Base-by-base conservation (phyloP, 2,113 vertebrate species). In the Myotis davidii region DNA sequence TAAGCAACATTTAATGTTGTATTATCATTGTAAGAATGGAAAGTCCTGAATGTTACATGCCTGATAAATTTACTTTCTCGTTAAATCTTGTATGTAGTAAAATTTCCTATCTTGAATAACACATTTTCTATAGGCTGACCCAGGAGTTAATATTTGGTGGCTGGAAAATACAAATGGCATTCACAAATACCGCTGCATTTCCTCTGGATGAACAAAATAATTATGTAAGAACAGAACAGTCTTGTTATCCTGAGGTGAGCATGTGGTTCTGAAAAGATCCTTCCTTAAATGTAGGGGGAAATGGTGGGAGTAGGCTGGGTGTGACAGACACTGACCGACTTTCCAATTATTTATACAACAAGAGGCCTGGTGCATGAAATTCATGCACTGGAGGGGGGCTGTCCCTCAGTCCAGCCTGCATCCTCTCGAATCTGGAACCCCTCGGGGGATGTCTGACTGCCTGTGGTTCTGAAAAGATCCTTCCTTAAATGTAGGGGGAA, bases 11-110 rank as follows among this genome's bases (percentile, higher is more conserved):
- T 83, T 88, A 85, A 88, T 90, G 70, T 76, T 85, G 8, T 34
- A 39, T 77, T 45, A 90, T 79, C 18, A 67, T 42, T 85, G 37
- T 81, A 67, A 67, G 73, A 45, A 54, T 85, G 78, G 76, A 27
- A 81, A 82, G 72, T 90, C 54, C 85, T 92, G 77, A 87, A 81
- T 81, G 90, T 45, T 45, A 45, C 82, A 85, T 90, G 52, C 45
- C 77, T 88, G 91, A 92, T 82, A 90, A 88, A 72, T 76, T 23
- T 85, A 76, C 56, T 81, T 96, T 83, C 59, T 76, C 72, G 65
- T 87, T 81, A 94, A 92, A 87, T 48, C 32, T 85, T 21, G 20
- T 65, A 88, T 21, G 45, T 18, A n/a, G 32, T 90, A 65, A 84
- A 85, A 72, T 95, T 70, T 90, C 65, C 81, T 90, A 32, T 90